These are phyloP conservation scores for Sminthurides bifidus DNA, from an alignment of 1,140 invertebrate genomes.

Conservation along the genomic window DNA sequence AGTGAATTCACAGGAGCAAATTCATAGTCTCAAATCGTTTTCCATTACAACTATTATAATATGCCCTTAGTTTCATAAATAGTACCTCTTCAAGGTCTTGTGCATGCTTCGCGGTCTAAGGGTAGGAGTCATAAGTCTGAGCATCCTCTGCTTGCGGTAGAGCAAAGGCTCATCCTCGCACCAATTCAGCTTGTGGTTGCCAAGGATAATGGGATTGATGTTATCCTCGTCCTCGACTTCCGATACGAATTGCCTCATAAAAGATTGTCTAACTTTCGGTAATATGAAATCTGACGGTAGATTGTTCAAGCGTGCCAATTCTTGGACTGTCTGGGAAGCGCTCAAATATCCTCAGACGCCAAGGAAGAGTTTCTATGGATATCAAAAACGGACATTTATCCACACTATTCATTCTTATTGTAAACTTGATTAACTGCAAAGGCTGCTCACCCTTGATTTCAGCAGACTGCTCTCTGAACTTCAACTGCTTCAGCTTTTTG, in stretches of 20 bases:
- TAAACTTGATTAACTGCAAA: neutral
- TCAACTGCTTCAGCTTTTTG: constrained; percentile 96
- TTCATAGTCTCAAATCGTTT: neutral
- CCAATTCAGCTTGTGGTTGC: constrained; percentile 29
- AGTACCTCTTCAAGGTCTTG: constrained; percentile 42
- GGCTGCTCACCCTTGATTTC: constrained; percentile 65
- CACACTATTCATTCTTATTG: neutral
- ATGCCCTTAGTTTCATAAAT: neutral
- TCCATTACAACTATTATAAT: neutral
- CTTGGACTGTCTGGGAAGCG: constrained; percentile 96
- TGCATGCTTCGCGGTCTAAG: constrained; percentile 55
- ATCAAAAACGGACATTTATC: neutral
- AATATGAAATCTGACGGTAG: constrained; percentile 90
- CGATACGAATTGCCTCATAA: constrained; percentile 90
- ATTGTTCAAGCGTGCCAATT: constrained; percentile 92
- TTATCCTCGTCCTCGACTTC: constrained; percentile 72
- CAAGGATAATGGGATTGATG: constrained; percentile 28
- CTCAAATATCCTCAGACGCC: constrained; percentile 90
- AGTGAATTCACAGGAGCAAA: neutral
- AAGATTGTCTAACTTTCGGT: constrained; percentile 94
- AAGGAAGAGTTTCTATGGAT: constrained; percentile 65
- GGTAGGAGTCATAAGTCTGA: constrained; percentile 55
- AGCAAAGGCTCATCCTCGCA: constrained; percentile 38
- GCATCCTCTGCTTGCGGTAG: constrained; percentile 59
- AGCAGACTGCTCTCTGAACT: constrained; percentile 92